Percentiles rank a stretch among this genome's conserved stretches.
phyloP scores from a whole-genome alignment of 1,140 invertebrate species.

The Callitettix versicolor region DNA sequence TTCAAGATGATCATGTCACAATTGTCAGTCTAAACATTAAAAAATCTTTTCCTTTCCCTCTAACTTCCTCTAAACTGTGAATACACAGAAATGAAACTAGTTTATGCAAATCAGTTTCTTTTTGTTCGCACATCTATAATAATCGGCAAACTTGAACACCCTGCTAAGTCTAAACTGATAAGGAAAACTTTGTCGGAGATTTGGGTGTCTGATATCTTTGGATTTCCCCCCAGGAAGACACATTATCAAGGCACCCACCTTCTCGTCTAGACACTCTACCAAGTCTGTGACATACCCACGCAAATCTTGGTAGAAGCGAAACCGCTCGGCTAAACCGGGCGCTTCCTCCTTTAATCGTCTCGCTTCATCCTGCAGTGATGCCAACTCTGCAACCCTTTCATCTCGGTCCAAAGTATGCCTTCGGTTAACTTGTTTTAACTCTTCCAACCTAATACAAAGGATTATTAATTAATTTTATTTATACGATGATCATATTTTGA shows the following conservation, averaged over 20 bases:
- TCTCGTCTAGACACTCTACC: slow-evolving; percentile 90
- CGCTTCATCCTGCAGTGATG: slow-evolving; percentile 48
- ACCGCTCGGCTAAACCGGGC: slow-evolving; percentile 60
- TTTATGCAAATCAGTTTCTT: no score
- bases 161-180: no score
- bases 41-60: no score
- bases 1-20: no score
- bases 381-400: slow-evolving; percentile 45
- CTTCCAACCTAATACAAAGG: slow-evolving; percentile 39
- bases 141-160: no score
- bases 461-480: not conserved
- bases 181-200: no score
- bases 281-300: slow-evolving; percentile 92
- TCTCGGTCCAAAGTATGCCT: slow-evolving; percentile 41
- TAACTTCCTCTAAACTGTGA: no score
- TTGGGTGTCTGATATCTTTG: no score
- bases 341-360: slow-evolving; percentile 47
- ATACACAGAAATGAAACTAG: no score
- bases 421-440: slow-evolving; percentile 45
- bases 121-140: no score
- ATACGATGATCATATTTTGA: not conserved
- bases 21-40: no score
- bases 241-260: slow-evolving; percentile 45
- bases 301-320: slow-evolving; percentile 90
- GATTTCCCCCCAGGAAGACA: slow-evolving; percentile 13